Conservation (phyloP, 2,888 invertebrate species). For the Synanthedon tipuliformis region DNA sequence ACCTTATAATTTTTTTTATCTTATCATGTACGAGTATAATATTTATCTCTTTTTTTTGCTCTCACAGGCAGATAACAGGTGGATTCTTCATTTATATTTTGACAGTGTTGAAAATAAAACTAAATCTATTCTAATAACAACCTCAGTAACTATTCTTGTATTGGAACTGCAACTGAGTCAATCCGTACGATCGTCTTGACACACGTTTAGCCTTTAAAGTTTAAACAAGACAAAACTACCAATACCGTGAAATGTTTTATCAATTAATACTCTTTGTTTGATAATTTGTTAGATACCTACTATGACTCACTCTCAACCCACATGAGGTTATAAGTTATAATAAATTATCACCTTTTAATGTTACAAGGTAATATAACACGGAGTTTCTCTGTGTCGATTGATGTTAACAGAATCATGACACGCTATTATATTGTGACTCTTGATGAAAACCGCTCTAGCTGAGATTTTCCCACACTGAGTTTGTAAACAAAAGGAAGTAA, state of each 20-base stretch:
- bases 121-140: too few relatives aligned
- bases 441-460: slow-evolving; percentile 1
- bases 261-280: not conserved
- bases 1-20: too few relatives aligned
- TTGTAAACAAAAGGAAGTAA: slow-evolving; percentile 38
- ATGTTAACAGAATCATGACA: not conserved
- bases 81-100: too few relatives aligned
- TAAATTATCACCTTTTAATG: not conserved
- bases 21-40: too few relatives aligned
- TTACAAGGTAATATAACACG: not conserved
- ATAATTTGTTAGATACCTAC: not conserved
- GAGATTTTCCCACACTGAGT: slow-evolving; percentile 40
- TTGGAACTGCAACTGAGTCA: too few relatives aligned
- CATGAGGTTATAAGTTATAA: not conserved
- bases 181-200: not conserved
- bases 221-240: not conserved
- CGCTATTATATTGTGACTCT: not conserved
- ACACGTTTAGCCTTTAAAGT: not conserved
- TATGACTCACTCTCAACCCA: not conserved
- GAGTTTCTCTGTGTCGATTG: not conserved
- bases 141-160: too few relatives aligned
- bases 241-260: too few relatives aligned
- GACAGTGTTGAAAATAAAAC: too few relatives aligned
- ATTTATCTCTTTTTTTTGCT: too few relatives aligned
- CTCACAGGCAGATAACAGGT: too few relatives aligned